Conservation (phyloP, 2,888 invertebrate genomes). For the Candidula unifasciata region DNA sequence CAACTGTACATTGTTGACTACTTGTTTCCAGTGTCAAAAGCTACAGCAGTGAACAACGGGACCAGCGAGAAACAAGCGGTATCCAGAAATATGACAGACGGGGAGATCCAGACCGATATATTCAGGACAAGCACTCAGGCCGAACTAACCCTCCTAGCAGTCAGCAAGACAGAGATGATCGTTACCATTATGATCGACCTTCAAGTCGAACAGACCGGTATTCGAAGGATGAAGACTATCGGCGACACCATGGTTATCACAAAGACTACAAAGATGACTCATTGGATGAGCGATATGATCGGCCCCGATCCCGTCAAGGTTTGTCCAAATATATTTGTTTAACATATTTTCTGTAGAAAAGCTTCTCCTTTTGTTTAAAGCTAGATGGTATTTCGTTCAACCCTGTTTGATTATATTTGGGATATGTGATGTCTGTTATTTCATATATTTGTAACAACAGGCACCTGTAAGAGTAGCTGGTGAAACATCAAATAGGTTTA, state of each 20-base stretch:
- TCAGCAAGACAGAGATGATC: conserved; percentile 23
- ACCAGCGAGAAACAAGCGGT: not conserved
- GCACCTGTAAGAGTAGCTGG: no score
- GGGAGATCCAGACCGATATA: no score
- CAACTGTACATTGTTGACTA: no score
- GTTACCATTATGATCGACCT: conserved; percentile 34
- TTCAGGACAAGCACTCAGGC: not conserved
- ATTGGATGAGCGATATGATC: conserved; percentile 64
- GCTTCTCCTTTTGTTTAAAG: no score
- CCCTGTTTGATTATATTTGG: no score
- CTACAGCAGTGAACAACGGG: not conserved
- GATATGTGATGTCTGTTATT: no score
- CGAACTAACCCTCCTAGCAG: conserved; percentile 19
- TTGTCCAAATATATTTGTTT: conserved; percentile 17
- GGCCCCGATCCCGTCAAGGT: conserved; percentile 71
- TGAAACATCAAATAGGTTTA: no score
- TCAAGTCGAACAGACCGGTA: conserved; percentile 57
- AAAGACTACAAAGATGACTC: conserved; percentile 57
- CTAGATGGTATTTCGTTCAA: no score
- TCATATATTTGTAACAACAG: no score
- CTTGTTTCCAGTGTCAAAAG: conserved; percentile 2
- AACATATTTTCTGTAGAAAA: no score
- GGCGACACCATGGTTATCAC: conserved; percentile 44
- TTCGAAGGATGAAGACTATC: conserved; percentile 56
- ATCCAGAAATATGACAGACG: not conserved